Base-by-base conservation (phyloP, 2,888 invertebrate species). In the Eutolmus rufibarbis region DNA sequence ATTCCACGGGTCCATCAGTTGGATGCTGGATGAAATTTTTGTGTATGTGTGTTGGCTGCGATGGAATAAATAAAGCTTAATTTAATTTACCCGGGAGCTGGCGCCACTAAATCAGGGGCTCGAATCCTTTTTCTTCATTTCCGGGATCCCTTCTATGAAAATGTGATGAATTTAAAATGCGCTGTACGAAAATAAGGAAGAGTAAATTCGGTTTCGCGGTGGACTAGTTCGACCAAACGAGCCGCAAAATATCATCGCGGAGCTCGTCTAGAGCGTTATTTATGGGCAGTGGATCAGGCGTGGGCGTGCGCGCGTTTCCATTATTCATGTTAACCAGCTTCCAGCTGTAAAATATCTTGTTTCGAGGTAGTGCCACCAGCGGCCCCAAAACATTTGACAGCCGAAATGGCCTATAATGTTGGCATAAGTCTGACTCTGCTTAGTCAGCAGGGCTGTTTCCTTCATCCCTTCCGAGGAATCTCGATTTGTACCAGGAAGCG, bases 321-420 rank as follows among this genome's bases (percentile, higher is more conserved):
- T 79, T 79, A 79, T 79, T 79, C 79, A 79, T 79, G 79, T 79
- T 79, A 79, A 79, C 46, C 79, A 79, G 31, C 23, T 31, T 1
- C 14, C 16, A 51, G 31, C 51, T 56, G 51, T 79, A 79, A 79
- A 79, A 79, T 79, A 79, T 46, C 79, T 51, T 79, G 79, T 79
- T 79, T 79, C 51, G 51, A 31, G 79, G 51, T 34, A 51, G 2
- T 28, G 51, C 79, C 40, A 51, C 51, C 46, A 31, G 28, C 51
- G 79, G 12, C 31, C 79, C 51, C 31, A 34, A 56, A 79, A 51
- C 51, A 79, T 79, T 79, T 79, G 79, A 79, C 79, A 79, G 56
- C 79, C 51, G 51, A 5, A 51, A 79, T 79, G 16, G 51, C 79
- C 79, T 79, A 56, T 79, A 46, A 79, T 79, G 79, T 56, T 51